Base-by-base conservation (phyloP, 2,888 invertebrate species). In the Mongoloraphidia duomilia region DNA sequence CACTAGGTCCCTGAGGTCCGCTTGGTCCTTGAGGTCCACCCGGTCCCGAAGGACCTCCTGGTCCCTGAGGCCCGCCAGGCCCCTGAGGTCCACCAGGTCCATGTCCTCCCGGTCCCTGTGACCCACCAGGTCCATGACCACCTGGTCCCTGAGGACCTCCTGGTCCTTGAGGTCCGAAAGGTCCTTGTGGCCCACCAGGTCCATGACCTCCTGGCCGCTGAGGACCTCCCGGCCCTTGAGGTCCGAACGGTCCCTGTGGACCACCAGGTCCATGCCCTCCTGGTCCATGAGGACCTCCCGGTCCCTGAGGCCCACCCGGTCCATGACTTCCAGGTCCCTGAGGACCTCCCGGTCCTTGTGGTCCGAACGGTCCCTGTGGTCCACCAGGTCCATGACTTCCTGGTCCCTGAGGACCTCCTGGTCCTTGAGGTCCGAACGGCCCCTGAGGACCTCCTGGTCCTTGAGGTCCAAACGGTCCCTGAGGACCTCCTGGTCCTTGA, bases 181-280 rank as follows among this genome's bases (percentile, higher is more conserved):
- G 60, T 8, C 53, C 47, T 8, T 59, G 59, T 36, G 53, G 50
- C 3, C 51, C 37, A 8, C 53, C 54, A 10, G 57, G 55, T 8
- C 54, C 55, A 42, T 39, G 72, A 73, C 54, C 8, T 57, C 59
- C n/a, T n/a, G 9, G n/a, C n/a, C n/a, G n/a, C n/a, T n/a, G n/a
- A 5, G 57, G 59, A 26, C 59, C 57, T 8, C 63, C 63, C 9
- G 65, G 70, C 73, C 44, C 72, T 71, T 61, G 77, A 74, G 47
- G 74, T 71, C 50, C 63, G 65, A 59, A 67, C 68, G 62, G 78
- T 73, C 52, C 65, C n/a, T n/a, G n/a, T 69, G 59, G 76, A 70
- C 44, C 63, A 70, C 56, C 61, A 71, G 57, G 34, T 9, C 64
- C 62, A 8, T 56, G 59, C 14, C 59, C 57, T 8, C 63, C 63